phyloP scores from a whole-genome alignment of 2,113 vertebrate genomes.

The Scopus umbretta region DNA sequence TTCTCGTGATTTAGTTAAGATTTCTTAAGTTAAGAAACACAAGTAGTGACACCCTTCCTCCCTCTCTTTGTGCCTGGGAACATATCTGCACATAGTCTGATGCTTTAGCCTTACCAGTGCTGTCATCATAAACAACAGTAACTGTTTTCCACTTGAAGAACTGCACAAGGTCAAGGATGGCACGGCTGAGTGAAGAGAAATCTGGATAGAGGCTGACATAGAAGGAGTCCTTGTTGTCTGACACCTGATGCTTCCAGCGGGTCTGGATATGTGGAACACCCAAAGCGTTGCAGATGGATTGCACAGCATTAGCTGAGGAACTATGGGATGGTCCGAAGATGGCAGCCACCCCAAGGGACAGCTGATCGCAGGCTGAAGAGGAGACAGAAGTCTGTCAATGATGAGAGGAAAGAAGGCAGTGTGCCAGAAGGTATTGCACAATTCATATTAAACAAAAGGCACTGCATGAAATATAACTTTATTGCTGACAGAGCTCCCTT shows the following conservation, averaged over 20 bases:
- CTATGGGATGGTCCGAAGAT: constrained; percentile 98
- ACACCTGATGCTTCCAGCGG: constrained; percentile 98
- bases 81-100: not conserved
- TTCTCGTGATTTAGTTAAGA: not conserved
- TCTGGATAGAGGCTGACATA: constrained; percentile 97
- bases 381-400: constrained; percentile 71
- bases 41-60: not conserved
- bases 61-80: not conserved
- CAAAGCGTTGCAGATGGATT: constrained; percentile 97
- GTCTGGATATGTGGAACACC: constrained; percentile 98
- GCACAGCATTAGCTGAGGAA: constrained; percentile 97
- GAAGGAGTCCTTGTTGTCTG: constrained; percentile 96
- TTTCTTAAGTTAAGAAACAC: not conserved
- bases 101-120: constrained; percentile 86
- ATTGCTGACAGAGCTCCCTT: not conserved
- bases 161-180: constrained; percentile 97
- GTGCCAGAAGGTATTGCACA: constrained; percentile 37
- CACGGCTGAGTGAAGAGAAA: constrained; percentile 96
- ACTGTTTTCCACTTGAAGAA: constrained; percentile 99
- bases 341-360: constrained; percentile 97
- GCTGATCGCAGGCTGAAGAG: constrained; percentile 95
- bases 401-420: constrained; percentile 46
- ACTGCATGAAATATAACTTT: not conserved
- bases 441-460: not conserved
- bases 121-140: constrained; percentile 98